These are phyloP conservation scores for Andrena hattorfiana DNA, from an alignment of 2,888 invertebrate species.

Conservation along the genomic window DNA sequence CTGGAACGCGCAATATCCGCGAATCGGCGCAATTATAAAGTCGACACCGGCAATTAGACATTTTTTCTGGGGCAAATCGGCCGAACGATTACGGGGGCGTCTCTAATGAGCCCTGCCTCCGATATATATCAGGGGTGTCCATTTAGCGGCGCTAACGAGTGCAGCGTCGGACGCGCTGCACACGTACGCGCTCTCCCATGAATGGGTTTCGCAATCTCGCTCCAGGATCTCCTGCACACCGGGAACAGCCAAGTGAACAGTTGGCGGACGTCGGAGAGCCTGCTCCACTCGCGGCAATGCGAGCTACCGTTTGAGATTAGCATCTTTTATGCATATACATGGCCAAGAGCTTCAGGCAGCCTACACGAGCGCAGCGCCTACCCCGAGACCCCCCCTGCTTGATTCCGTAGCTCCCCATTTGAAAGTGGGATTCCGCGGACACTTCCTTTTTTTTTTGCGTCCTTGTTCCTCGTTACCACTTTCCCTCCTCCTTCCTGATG, in stretches of 20 bases:
- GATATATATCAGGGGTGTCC: constrained; percentile 74
- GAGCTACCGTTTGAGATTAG: constrained; percentile 82
- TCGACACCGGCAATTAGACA: constrained; percentile 58
- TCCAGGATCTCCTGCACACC: constrained; percentile 76
- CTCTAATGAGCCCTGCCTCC: constrained; percentile 61
- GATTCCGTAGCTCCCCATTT: constrained; percentile 8
- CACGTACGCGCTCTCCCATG: constrained; percentile 66
- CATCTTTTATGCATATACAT: constrained; percentile 78
- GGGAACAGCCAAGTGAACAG: constrained; percentile 66
- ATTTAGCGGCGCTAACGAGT: constrained; percentile 80
- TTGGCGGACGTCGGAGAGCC: constrained; percentile 65
- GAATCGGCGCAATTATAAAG: constrained; percentile 47
- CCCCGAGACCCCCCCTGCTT: constrained; percentile 22
- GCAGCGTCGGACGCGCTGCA: constrained; percentile 53
- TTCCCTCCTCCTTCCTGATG: not conserved
- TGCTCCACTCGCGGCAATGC: constrained; percentile 79
- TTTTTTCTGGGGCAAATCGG: constrained; percentile 56
- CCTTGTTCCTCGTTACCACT: not conserved
- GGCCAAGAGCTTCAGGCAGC: constrained; percentile 61
- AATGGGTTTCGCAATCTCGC: constrained; percentile 75
- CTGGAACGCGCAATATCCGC: constrained; percentile 12
- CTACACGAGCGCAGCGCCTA: constrained; percentile 30
- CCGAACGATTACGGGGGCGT: constrained; percentile 63
- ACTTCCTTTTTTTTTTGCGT: constrained; percentile 7
- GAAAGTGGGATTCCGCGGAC: not conserved